These are phyloP conservation scores for Aspidoscelis tigris DNA, from an alignment of 2,113 vertebrate species.

Conservation along the genomic window DNA sequence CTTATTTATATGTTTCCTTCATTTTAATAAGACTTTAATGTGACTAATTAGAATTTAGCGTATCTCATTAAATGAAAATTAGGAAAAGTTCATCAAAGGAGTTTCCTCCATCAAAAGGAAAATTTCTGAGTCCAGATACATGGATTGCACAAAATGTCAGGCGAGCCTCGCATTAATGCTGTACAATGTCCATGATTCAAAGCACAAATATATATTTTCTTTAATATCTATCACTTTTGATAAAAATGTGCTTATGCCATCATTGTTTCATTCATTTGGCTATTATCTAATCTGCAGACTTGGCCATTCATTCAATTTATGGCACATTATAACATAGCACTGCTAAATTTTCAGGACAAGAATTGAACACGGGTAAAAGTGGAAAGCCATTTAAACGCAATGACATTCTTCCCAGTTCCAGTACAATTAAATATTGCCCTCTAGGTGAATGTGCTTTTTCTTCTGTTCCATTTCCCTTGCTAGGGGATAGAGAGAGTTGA, in stretches of 20 bases:
- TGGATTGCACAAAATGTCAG: too few relatives aligned
- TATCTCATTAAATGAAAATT: background rate
- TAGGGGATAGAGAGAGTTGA: constrained; percentile 36
- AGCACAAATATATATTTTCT: background rate
- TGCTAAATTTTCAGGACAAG: constrained; percentile 5
- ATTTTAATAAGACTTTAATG: background rate
- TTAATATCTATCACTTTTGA: background rate
- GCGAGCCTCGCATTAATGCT: too few relatives aligned
- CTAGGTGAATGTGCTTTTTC: constrained; percentile 27
- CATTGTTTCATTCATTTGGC: background rate
- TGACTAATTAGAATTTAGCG: background rate
- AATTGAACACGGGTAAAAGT: constrained; percentile 1
- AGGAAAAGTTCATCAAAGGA: background rate
- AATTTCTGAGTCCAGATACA: background rate
- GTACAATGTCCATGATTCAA: background rate
- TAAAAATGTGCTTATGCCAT: background rate
- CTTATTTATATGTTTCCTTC: background rate
- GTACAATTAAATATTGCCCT: constrained; percentile 30
- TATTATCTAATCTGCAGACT: background rate
- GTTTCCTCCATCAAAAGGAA: background rate
- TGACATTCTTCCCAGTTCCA: constrained; percentile 17
- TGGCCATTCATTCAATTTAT: constrained; percentile 8
- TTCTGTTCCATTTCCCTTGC: constrained; percentile 39
- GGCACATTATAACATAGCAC: background rate
- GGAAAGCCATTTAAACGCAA: constrained; percentile 10